phyloP scores from a whole-genome alignment of 30 jellyfish, hydroid and myxozoan species.

The Hydractinia symbiolongicarpus region DNA sequence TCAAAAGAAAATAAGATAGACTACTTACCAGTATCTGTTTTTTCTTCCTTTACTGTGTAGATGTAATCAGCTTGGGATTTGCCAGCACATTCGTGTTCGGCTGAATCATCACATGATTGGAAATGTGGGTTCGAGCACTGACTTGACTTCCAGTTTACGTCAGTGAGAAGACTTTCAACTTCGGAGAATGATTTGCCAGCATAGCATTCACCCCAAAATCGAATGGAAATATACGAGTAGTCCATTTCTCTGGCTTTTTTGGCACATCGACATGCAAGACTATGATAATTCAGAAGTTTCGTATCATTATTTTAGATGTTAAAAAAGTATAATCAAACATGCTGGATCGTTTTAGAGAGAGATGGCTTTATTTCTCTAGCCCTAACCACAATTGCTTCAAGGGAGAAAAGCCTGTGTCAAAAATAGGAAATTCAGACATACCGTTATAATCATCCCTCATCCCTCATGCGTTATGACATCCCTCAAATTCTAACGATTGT shows the following conservation, averaged over 20 bases:
- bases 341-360: no score
- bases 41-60: not conserved
- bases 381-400: no score
- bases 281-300: not conserved
- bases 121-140: conserved; percentile 24
- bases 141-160: conserved; percentile 15
- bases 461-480: no score
- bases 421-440: no score
- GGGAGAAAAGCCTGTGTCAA: no score
- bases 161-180: conserved; percentile 15
- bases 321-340: no score
- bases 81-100: conserved; percentile 4
- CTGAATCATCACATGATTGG: conserved; percentile 46
- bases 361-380: no score
- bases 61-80: conserved; percentile 3
- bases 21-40: no score
- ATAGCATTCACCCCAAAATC: conserved; percentile 39
- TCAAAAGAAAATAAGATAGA: no score
- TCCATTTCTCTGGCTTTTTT: conserved; percentile 20
- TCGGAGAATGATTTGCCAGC: conserved; percentile 4
- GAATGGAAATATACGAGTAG: conserved; percentile 28
- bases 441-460: no score
- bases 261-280: conserved; percentile 42
- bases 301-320: no score
- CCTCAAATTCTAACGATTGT: no score